These are phyloP conservation scores for Peucedramus taeniatus DNA, from an alignment of 2,113 vertebrate species.

Conservation along the genomic window DNA sequence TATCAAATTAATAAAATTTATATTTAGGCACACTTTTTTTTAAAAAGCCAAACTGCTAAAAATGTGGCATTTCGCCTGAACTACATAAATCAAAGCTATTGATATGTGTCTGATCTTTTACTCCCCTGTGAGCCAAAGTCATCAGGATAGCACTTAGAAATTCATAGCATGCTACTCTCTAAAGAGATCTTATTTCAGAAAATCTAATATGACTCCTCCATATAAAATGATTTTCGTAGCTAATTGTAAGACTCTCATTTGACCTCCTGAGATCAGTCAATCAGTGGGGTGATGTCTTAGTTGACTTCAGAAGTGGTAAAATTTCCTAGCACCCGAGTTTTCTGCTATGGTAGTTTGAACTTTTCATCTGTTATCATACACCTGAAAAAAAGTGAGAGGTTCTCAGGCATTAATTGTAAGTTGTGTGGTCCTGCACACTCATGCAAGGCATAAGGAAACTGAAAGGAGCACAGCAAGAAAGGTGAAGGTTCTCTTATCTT, in stretches of 20 bases:
- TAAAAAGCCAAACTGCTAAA: not conserved
- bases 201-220: not conserved
- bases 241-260: not conserved
- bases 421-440: not conserved
- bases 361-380: accelerated
- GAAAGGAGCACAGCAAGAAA: not conserved
- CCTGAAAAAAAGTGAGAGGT: not conserved
- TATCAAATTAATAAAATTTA: not conserved
- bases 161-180: not conserved
- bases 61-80: not conserved
- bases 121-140: not conserved
- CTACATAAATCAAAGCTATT: not conserved
- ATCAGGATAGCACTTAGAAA: not conserved
- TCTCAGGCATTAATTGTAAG: not conserved
- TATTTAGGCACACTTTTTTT: not conserved
- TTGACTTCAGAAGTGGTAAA: not conserved
- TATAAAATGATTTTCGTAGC: not conserved
- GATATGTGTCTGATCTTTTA: not conserved
- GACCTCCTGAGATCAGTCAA: not conserved
- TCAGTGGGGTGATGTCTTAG: not conserved
- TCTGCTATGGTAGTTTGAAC: not conserved
- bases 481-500: not conserved
- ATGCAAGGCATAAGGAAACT: not conserved
- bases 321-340: not conserved
- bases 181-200: not conserved